Evolutionary conservation across 1,140 invertebrate genomes (phyloP), one percentile per base, ranked within the genome.

Genomic region (Lepidurus couesii): DNA sequence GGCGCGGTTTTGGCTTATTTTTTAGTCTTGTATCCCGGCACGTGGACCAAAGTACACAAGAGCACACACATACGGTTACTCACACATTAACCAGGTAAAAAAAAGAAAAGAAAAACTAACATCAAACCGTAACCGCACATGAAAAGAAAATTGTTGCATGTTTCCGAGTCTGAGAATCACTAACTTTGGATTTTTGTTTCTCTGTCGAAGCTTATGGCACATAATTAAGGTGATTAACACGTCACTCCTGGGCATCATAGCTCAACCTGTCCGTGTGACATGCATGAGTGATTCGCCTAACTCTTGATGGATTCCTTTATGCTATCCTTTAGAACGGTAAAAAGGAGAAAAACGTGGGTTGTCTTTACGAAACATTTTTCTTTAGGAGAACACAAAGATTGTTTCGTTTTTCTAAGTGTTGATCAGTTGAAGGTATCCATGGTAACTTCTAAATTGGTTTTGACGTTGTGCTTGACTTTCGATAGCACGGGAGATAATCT

Each of bases 21-120:
- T 65, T 65, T 65, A 65, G 53, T 21, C 9, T 65, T 65, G 21
- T 65, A 65, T 65, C 53, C 53, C 53, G 53, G 53, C 53, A 65
- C 53, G 53, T 65, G 53, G 53, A 65, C 53, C 53, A 65, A 65
- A 65, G 53, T 65, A 65, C 53, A 10, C 53, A 21, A 65, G 53
- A 65, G 53, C 53, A 65, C 53, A 65, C 53, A 7, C 53, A 65
- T 11, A 65, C 53, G n/a, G 53, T 65, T 65, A 65, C 53, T 65
- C 53, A 65, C 53, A 65, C 53, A 65, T 65, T 65, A 65, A 65
- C 53, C 53, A 65, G 53, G 53, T 65, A 65, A 65, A 65, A 9
- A 9, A 16, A 16, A 65, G 21, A 65, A 9, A 16, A 65, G 21
- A 65, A 65, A 21, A 16, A 21, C 16, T 16, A 16, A 65, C 53